These are phyloP conservation scores for Heterotilapia buettikoferi DNA, from an alignment of 2,113 vertebrate species.

Conservation along the genomic window DNA sequence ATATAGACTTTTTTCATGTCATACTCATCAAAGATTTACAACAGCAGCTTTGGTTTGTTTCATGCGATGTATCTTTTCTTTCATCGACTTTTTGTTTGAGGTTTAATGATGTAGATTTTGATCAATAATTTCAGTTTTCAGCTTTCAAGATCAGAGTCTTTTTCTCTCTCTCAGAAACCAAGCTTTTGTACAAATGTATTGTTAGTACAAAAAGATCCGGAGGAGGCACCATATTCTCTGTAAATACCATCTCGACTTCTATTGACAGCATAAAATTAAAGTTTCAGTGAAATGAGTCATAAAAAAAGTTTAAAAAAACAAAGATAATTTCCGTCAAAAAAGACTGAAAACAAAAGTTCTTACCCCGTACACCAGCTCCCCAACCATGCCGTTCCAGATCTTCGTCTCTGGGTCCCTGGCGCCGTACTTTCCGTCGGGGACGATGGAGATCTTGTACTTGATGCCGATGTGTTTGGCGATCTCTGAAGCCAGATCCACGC, in stretches of 20 bases:
- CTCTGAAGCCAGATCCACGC: slow-evolving; percentile 98
- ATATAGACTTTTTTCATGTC: not conserved
- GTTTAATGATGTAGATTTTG: not conserved
- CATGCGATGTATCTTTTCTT: not conserved
- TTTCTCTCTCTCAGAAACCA: not conserved
- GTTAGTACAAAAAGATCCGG: not conserved
- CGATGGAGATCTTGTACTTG: slow-evolving; percentile 99
- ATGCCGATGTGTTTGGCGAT: slow-evolving; percentile 99
- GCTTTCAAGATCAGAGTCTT: not conserved
- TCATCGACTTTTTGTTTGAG: not conserved
- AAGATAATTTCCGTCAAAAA: not conserved
- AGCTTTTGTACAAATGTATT: not conserved
- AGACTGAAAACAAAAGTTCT: slow-evolving; percentile 31
- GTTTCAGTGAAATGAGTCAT: not conserved
- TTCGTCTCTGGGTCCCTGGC: slow-evolving; percentile 98
- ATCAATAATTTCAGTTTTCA: not conserved
- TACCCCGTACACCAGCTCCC: slow-evolving; percentile 99
- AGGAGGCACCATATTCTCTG: not conserved
- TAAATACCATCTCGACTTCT: not conserved
- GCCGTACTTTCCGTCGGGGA: slow-evolving; percentile 97
- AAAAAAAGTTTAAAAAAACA: not conserved
- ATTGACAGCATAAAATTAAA: slow-evolving; percentile 1
- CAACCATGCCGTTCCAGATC: slow-evolving; percentile 99
- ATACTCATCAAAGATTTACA: not conserved
- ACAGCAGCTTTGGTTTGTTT: not conserved